Percentiles rank a stretch among this genome's conserved stretches.
phyloP scores from a whole-genome alignment of 2,888 invertebrate species.

The Clitarchus hookeri region DNA sequence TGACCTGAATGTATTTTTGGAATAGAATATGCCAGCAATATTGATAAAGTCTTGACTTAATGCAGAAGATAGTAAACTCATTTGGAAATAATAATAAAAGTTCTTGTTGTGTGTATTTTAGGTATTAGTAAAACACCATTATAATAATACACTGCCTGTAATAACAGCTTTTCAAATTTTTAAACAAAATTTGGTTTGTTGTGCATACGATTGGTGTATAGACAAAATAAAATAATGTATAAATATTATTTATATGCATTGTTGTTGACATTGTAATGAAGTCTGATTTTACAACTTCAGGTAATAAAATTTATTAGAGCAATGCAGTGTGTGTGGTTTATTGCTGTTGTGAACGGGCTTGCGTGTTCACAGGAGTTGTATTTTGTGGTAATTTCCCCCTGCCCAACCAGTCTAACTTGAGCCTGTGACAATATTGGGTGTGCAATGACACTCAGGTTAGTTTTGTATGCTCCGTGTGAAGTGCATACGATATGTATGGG shows the following conservation, averaged over 20 bases:
- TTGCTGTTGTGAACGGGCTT: neutral
- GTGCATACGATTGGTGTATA: neutral
- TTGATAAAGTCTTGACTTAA: neutral
- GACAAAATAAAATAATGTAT: neutral
- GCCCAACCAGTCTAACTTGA: too few species aligned
- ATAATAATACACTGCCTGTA: constrained; percentile 7
- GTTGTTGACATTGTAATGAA: neutral
- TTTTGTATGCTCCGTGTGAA: too few species aligned
- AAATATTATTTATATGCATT: constrained; percentile 1
- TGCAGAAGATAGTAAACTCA: neutral
- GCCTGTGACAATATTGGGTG: too few species aligned
- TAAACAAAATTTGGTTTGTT: neutral
- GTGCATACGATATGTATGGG: too few species aligned
- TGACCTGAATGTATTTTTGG: neutral
- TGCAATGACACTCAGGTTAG: too few species aligned
- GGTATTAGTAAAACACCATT: neutral
- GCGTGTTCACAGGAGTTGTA: too few species aligned
- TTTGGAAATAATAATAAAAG: neutral
- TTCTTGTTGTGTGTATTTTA: neutral
- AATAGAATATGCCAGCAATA: neutral
- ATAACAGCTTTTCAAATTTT: neutral
- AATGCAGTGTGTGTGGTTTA: neutral
- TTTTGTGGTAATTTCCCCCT: too few species aligned
- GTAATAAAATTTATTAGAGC: constrained; percentile 4
- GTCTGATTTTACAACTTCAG: constrained; percentile 2